A percentile compares a stretch with the other conserved stretches of the same genome.
Conservation (phyloP, 2,888 invertebrate species). For the Gryllus longicercus region DNA sequence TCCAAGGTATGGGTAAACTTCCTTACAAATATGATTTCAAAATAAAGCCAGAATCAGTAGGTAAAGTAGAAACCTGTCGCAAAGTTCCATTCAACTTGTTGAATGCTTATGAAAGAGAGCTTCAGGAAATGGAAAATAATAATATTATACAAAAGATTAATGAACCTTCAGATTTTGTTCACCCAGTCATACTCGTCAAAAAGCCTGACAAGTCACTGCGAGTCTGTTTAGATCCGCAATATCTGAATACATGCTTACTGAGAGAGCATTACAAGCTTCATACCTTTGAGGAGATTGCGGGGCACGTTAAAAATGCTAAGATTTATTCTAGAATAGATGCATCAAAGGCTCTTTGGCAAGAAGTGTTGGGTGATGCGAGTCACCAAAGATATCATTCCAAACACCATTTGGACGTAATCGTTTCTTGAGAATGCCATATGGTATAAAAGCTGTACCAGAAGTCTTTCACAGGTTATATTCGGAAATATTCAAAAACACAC, state of each 20-base stretch:
- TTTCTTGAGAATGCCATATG: neutral
- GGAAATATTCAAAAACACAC: neutral
- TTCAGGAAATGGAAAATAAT: neutral
- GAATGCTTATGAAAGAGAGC: neutral
- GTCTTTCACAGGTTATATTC: neutral
- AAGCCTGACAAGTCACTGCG: neutral
- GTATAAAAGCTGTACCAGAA: neutral
- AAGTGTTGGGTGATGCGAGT: neutral
- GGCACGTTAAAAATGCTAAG: neutral
- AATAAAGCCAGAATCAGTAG: neutral
- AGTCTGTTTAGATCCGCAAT: neutral
- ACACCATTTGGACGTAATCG: neutral
- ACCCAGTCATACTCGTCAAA: neutral
- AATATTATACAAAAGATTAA: neutral
- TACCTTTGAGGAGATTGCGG: neutral
- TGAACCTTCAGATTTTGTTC: neutral
- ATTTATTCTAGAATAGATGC: neutral
- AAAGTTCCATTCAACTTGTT: neutral
- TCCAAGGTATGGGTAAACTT: neutral
- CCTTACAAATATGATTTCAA: neutral
- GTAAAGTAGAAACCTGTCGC: neutral
- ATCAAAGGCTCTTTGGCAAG: neutral
- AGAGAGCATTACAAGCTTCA: neutral
- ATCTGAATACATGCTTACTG: neutral
- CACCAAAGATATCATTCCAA: neutral